Base-by-base conservation (phyloP, 1,140 invertebrate species). In the Chlorops oryzae region DNA sequence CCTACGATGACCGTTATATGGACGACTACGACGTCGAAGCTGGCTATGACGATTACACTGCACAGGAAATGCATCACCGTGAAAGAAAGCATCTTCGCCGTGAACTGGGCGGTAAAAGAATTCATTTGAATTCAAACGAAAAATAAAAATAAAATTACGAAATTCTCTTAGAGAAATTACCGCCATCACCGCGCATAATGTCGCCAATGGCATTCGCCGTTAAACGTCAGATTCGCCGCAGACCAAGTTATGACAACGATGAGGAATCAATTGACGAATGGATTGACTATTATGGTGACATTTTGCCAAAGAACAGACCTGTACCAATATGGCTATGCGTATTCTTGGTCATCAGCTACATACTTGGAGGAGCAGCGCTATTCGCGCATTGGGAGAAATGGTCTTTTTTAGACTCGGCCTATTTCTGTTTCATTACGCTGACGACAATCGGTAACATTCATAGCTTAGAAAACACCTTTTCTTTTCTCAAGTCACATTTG, bases 341-440 rank as follows among this genome's bases (percentile, higher is more conserved):
- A 28, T 85, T 90, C 57, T 78, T 95, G 1, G 92, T 95, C 3
- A 81, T 92, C 12, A 86, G 87, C 28, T 94, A 94, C 66, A 93
- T 94, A 56, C 78, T 92, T 37, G 87, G 85, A 1, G 91, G 92
- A 2, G 90, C 89, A 1, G 88, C 83, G 50, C 79, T 94, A 0
- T 95, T 96, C 73, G 81, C 81, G 39, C 76, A 80, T 44, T 86
- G 90, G 91, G 92, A 96, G 74, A 76, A 82, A 28, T 96, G 93
- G 93, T 78, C 78, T 0, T 91, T 90, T 60, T 77, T 95, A 45
- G 91, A 96, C 65, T 88, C 91, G 0, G 90, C 90, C 1, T 96
- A 96, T 70, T 96, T 96, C 73, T 96, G 92, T 72, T 96, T 96
- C 73, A 93, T 96, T 51, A 96, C 92, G 0, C 76, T 96, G 28